Percentiles rank a stretch among this genome's conserved stretches.
phyloP scores from a whole-genome alignment of 2,113 vertebrate genomes.

The Lates calcarifer region DNA sequence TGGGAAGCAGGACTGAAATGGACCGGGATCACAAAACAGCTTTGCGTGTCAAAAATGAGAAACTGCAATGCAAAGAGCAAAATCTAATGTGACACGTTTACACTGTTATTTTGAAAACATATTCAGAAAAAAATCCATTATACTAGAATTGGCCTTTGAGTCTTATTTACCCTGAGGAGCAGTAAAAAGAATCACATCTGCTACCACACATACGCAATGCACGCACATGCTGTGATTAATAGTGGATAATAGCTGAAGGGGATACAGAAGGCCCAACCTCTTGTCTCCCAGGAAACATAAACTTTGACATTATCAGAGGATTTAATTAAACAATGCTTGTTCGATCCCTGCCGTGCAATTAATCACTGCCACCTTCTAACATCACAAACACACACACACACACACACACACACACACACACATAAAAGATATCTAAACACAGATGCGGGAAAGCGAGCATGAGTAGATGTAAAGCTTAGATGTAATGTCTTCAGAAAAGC shows the following conservation, averaged over 20 bases:
- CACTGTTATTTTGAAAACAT: not conserved
- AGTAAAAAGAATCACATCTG: slow-evolving; percentile 35
- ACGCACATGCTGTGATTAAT: slow-evolving; percentile 48
- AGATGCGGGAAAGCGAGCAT: not conserved
- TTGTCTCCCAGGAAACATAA: slow-evolving; percentile 63
- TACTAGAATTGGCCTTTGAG: slow-evolving; percentile 36
- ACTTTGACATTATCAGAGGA: slow-evolving; percentile 69
- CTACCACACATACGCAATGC: slow-evolving; percentile 11
- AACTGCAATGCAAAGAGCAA: slow-evolving; percentile 14
- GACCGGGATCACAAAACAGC: slow-evolving; percentile 18
- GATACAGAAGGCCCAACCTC: slow-evolving; percentile 42
- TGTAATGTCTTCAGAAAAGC: not conserved
- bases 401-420: slow-evolving; percentile 9
- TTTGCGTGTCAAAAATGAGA: slow-evolving; percentile 9
- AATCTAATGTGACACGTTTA: slow-evolving; percentile 3
- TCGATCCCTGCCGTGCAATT: slow-evolving; percentile 64
- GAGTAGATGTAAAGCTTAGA: slow-evolving; percentile 28
- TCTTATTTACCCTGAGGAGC: slow-evolving; percentile 37
- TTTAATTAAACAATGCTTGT: slow-evolving; percentile 76
- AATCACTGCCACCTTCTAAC: slow-evolving; percentile 68
- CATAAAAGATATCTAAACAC: slow-evolving; percentile 15
- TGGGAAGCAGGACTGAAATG: slow-evolving; percentile 3
- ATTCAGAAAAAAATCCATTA: slow-evolving; percentile 19
- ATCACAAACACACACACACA: slow-evolving; percentile 9
- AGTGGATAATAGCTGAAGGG: slow-evolving; percentile 41